Evolutionary conservation across 2,113 vertebrate species (phyloP), one percentile per base, ranked within the genome.

Genomic region (Oplegnathus fasciatus): DNA sequence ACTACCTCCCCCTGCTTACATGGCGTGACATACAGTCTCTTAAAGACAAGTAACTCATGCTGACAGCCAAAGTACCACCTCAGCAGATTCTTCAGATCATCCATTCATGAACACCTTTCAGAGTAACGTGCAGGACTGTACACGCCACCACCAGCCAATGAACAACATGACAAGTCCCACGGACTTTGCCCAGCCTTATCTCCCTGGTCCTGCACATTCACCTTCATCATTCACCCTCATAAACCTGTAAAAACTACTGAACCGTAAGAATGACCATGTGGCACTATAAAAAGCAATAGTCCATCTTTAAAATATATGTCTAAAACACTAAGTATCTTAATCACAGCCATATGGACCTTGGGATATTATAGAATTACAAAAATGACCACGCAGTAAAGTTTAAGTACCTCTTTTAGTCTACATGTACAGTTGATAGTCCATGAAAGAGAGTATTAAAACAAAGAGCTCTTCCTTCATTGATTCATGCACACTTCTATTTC

Each of bases 131-230:
- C 46, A 61, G 61, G 24, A 67, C 26, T 34, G n/a, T 28, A 18
- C 82, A 54, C 1, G 14, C n/a, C 18, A 6, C 26, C 65, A 46
- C 7, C 55, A 60, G 26, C 64, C 58, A 44, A 24, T 22, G 48
- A 70, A 62, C 65, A 70, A 62, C 65, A 76, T 7, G 46, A 73
- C 60, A 26, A 71, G 58, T 82, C 80, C 60, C 50, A 75, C 20
- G 40, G 89, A 93, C 93, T 93, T 93, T 87, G 84, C 1, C 60
- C 83, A 0, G 28, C 18, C 61, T 91, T 92, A 94, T 94, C 93
- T 86, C 58, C 28, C 37, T 7, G 22, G 9, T 76, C 68, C 58
- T 83, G 86, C 4, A 86, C 83, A 52, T 86, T 93, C 82, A 91
- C 67, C 87, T 82, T 82, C 87, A 88, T 87, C 78, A 68, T 62